Percentiles rank a stretch among this genome's conserved stretches.
These are phyloP conservation scores for Cryptomyrus ogoouensis DNA, from an alignment of 2,113 vertebrate species.

Conservation along the genomic window DNA sequence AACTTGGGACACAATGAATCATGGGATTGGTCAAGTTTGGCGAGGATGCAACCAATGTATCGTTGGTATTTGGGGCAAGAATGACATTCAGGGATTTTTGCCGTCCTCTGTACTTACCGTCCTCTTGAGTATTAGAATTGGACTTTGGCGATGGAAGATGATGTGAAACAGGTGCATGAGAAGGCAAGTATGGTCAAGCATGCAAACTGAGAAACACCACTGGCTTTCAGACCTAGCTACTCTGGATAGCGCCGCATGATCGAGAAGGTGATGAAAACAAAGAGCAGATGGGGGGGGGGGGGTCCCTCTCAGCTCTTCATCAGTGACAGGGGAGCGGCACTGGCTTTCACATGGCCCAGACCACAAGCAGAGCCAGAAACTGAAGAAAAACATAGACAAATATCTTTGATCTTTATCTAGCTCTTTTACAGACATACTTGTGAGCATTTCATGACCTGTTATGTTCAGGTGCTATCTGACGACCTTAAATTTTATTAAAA, in stretches of 20 bases:
- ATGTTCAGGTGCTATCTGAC: not conserved
- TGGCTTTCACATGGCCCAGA: not conserved
- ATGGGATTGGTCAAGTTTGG: no score
- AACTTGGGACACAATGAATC: no score
- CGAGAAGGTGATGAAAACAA: not conserved
- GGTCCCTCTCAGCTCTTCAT: not conserved
- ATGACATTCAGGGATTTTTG: not conserved
- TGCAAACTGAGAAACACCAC: not conserved
- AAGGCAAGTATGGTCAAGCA: not conserved
- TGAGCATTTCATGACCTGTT: not conserved
- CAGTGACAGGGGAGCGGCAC: not conserved
- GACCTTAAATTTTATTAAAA: not conserved
- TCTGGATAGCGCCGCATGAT: not conserved
- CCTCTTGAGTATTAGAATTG: not conserved
- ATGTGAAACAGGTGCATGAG: not conserved
- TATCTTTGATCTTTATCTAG: not conserved
- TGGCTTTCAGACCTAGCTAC: not conserved
- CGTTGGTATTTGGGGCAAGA: not conserved
- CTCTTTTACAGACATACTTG: not conserved
- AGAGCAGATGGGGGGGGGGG: not conserved
- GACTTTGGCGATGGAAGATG: not conserved
- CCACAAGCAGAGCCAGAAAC: not conserved
- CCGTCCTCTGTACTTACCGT: not conserved
- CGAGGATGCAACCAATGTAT: not conserved
- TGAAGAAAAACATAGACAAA: not conserved